Percentiles rank a stretch among this genome's conserved stretches.
These are phyloP conservation scores for Caenorhabditis tropicalis DNA, from an alignment of 1,140 invertebrate genomes.

Conservation along the genomic window DNA sequence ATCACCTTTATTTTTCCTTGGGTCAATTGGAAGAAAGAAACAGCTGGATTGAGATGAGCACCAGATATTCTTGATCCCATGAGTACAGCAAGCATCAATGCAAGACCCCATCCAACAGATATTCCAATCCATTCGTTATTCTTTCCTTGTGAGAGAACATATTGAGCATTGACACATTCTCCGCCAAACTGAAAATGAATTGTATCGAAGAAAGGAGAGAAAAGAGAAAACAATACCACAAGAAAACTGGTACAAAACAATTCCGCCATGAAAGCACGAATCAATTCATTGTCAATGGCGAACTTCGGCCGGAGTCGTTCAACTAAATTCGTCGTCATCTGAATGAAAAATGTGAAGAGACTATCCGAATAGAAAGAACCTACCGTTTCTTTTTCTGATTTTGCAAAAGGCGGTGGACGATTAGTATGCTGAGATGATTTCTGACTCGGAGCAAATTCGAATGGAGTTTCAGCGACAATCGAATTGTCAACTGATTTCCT, in stretches of 20 bases:
- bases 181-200: slow-evolving; percentile 57
- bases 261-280: slow-evolving; percentile 50
- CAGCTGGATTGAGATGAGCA: slow-evolving; percentile 76
- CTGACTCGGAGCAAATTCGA: slow-evolving; percentile 34
- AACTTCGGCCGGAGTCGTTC: slow-evolving; percentile 51
- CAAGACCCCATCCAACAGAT: slow-evolving; percentile 64
- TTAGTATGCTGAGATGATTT: slow-evolving; percentile 22
- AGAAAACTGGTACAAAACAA: slow-evolving; percentile 57
- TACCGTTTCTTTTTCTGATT: background rate
- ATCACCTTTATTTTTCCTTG: slow-evolving; percentile 73
- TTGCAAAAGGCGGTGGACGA: background rate
- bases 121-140: slow-evolving; percentile 60
- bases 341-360: background rate
- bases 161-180: slow-evolving; percentile 57
- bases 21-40: slow-evolving; percentile 74
- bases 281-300: slow-evolving; percentile 50
- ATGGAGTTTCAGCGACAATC: background rate
- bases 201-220: background rate
- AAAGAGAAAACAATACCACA: slow-evolving; percentile 25
- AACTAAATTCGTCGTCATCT: slow-evolving; percentile 36
- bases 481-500: slow-evolving; percentile 29
- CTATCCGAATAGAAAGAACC: background rate
- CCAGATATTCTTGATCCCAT: slow-evolving; percentile 64
- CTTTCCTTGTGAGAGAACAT: slow-evolving; percentile 51
- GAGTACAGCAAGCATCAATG: slow-evolving; percentile 59